Evolutionary conservation across 2,113 vertebrate species (phyloP).

Genomic region (Noturus placidus): DNA sequence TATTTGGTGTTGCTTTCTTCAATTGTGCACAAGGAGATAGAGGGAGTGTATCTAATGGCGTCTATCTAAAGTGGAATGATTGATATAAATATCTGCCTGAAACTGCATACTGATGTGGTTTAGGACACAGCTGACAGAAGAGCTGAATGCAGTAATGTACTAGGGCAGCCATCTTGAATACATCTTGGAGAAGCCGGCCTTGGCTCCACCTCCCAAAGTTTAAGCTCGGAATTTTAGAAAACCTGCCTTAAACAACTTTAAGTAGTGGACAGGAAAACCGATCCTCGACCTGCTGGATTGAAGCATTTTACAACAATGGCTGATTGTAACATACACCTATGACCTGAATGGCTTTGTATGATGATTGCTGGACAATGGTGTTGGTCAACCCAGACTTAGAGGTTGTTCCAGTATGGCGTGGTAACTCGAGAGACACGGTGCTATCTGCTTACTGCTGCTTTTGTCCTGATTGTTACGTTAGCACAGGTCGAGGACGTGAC

Average conservation of each 20-base stretch:
- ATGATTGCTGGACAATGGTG: constrained; percentile 45
- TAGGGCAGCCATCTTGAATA: background rate
- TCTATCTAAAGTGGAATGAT: background rate
- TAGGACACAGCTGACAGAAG: background rate
- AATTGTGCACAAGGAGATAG: background rate
- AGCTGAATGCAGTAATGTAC: background rate
- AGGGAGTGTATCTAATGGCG: background rate
- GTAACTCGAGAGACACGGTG: constrained; percentile 38
- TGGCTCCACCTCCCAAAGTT: too few relatives aligned
- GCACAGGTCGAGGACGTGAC: constrained; percentile 25
- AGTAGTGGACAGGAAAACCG: background rate
- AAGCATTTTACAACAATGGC: constrained; percentile 11
- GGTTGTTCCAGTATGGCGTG: constrained; percentile 22
- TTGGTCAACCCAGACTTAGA: constrained; percentile 38
- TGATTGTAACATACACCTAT: constrained; percentile 27
- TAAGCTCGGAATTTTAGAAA: background rate
- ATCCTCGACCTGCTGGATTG: constrained; percentile 22
- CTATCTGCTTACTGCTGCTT: constrained; percentile 47
- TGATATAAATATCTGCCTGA: background rate
- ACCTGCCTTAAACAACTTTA: background rate
- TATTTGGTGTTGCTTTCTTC: background rate
- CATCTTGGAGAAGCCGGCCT: background rate
- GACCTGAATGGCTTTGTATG: constrained; percentile 31
- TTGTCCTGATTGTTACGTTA: constrained; percentile 41
- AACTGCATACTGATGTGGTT: background rate